Evolutionary conservation across 2,888 invertebrate species (phyloP).

Genomic region (Thecocarcelia acutangulata): DNA sequence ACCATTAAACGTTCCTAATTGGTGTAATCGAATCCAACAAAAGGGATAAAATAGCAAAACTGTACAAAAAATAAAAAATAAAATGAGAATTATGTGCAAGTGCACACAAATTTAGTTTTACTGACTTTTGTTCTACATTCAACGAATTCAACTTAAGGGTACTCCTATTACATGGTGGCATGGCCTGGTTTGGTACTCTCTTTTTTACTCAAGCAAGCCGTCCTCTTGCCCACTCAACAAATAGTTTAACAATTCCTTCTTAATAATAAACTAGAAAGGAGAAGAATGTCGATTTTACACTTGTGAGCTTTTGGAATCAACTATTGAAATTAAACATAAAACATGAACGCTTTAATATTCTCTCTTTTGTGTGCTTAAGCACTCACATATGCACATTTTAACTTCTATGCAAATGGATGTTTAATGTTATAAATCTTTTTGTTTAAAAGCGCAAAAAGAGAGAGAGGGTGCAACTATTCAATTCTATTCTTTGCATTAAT

Average conservation of each 20-base stretch:
- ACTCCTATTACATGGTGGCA: constrained; percentile 43
- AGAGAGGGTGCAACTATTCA: constrained; percentile 9
- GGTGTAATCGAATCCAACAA: constrained; percentile 42
- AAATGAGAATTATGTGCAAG: constrained; percentile 6
- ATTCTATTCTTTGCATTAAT: constrained; percentile 57
- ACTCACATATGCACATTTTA: background rate
- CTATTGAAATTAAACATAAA: constrained; percentile 14
- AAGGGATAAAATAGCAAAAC: constrained; percentile 2
- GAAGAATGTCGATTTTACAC: constrained; percentile 55
- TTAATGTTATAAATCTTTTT: constrained; percentile 22
- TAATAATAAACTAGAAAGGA: constrained; percentile 62
- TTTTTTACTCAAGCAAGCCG: constrained; percentile 10
- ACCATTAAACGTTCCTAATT: constrained; percentile 56
- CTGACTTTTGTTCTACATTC: constrained; percentile 29
- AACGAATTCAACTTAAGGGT: constrained; percentile 32
- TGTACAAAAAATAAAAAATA: too few species aligned
- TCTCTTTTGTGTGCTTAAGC: constrained; percentile 25
- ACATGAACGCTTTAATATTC: constrained; percentile 2
- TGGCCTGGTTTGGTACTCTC: constrained; percentile 29
- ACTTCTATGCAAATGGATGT: constrained; percentile 1
- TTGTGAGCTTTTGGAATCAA: constrained; percentile 25
- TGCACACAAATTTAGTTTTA: constrained; percentile 15
- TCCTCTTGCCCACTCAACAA: constrained; percentile 47
- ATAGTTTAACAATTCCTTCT: constrained; percentile 58
- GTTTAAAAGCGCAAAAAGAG: background rate